Evolutionary conservation across 2,888 invertebrate genomes (phyloP), one percentile per base, ranked within the genome.

Genomic region (Steinernema carpocapsae): DNA sequence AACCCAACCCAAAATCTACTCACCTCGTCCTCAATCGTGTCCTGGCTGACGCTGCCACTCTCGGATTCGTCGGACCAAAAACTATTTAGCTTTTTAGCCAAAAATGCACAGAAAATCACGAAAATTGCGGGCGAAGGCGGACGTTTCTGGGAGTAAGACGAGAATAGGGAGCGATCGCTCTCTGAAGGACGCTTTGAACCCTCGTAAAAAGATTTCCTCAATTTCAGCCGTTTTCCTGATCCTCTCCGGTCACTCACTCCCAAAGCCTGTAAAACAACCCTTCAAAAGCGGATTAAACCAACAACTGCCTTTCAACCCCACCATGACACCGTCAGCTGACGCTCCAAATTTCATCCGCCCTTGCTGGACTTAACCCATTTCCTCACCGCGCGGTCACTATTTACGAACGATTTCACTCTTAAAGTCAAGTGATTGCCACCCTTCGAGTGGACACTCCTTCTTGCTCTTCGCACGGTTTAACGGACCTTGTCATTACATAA

Each of bases 341-440:
- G 48, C 48, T 48, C 48, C 48, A 48, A 2, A 48, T 48, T 48
- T 14, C 48, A 3, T 64, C 64, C 32, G 14, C 29, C 29, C 17
- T 29, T 1, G 10, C 64, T 22, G 64, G 64, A 64, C 64, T 64
- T 64, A 64, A 64, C 64, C 64, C 64, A 64, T 32, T 64, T 64
- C 29, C 64, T 19, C 48, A 48, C 6, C 19, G 48, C 43, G 48
- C 17, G n/a, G 37, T 37, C 37, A 37, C 37, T 37, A 37, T 37
- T 37, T n/a, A 48, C 48, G 14, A 48, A 17, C 19, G 48, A n/a
- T 48, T 48, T 48, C 48, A 48, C 48, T 48, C 48, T 48, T 48
- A 48, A 48, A 48, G 48, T 7, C 48, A 48, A 48, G 48, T 7
- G 48, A 48, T 48, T 14, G 17, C n/a, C 17, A 14, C 6, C 7